phyloP scores from a whole-genome alignment of 2,888 invertebrate genomes.

The Onchidella celtica region DNA sequence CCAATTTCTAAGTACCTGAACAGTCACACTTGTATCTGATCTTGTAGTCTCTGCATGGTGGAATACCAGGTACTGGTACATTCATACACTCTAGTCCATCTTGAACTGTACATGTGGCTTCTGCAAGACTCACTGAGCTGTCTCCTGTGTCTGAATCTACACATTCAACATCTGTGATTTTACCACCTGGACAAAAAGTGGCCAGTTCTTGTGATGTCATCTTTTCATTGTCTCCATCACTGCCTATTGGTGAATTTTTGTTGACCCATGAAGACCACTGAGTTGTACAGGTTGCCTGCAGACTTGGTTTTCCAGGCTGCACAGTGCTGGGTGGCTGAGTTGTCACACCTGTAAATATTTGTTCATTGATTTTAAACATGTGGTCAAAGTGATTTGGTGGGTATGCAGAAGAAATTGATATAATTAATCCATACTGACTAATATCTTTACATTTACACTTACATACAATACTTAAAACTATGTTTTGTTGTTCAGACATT shows the following conservation, averaged over 20 bases:
- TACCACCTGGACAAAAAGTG: slow-evolving; percentile 64
- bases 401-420: too few species aligned
- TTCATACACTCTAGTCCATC: slow-evolving; percentile 86
- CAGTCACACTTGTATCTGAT: slow-evolving; percentile 81
- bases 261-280: slow-evolving; percentile 53
- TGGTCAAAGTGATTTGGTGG: too few species aligned
- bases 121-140: slow-evolving; percentile 61
- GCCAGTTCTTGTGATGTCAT: slow-evolving; percentile 58
- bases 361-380: too few species aligned
- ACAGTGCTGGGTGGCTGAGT: too few species aligned
- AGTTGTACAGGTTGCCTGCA: too few species aligned
- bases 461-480: too few species aligned
- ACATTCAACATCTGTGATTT: slow-evolving; percentile 73
- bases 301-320: too few species aligned
- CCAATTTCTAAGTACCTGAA: slow-evolving; percentile 43
- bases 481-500: too few species aligned
- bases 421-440: too few species aligned
- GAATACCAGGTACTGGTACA: slow-evolving; percentile 30
- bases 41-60: slow-evolving; percentile 69
- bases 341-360: too few species aligned
- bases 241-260: slow-evolving; percentile 60
- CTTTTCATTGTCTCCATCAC: slow-evolving; percentile 66
- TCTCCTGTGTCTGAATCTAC: slow-evolving; percentile 59
- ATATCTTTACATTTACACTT: too few species aligned
- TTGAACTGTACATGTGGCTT: slow-evolving; percentile 81